These are phyloP conservation scores for Nemotelus nigrinus DNA, from an alignment of 2,888 invertebrate species.

Conservation along the genomic window DNA sequence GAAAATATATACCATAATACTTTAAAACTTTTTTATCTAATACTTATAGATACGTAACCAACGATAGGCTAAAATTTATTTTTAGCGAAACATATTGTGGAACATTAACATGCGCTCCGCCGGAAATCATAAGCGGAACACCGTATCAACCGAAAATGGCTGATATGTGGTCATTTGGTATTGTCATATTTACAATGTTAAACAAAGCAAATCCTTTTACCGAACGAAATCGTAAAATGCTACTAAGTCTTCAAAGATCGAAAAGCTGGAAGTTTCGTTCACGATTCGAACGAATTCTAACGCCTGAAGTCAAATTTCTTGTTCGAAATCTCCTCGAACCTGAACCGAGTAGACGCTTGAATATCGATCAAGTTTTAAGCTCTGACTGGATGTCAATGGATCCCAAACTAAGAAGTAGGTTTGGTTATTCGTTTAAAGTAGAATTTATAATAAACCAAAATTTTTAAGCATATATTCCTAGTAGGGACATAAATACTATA, in stretches of 20 bases:
- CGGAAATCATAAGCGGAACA: slow-evolving; percentile 80
- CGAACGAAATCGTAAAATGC: slow-evolving; percentile 69
- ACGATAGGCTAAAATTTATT: slow-evolving; percentile 63
- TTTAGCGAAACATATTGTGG: slow-evolving; percentile 86
- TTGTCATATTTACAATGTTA: slow-evolving; percentile 83
- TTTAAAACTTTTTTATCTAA: neutral
- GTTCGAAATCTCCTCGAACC: slow-evolving; percentile 77
- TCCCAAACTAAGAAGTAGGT: slow-evolving; percentile 66
- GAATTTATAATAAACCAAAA: no score
- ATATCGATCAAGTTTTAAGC: slow-evolving; percentile 67
- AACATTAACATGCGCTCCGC: slow-evolving; percentile 89
- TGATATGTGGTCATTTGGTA: slow-evolving; percentile 84
- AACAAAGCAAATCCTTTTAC: slow-evolving; percentile 87
- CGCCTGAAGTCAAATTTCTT: slow-evolving; percentile 72
- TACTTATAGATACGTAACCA: slow-evolving; percentile 58
- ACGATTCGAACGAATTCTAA: slow-evolving; percentile 69
- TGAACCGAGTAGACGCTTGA: slow-evolving; percentile 70
- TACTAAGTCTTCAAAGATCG: slow-evolving; percentile 67
- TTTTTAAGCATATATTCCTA: no score
- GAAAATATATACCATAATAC: no score
- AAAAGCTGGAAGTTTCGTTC: slow-evolving; percentile 76
- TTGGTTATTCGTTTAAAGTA: neutral
- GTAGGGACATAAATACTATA: no score
- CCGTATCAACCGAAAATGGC: slow-evolving; percentile 77
- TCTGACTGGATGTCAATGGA: slow-evolving; percentile 77